phyloP scores from a whole-genome alignment of 92 coral and sea anemone species.

The Zoanthus sociatus region DNA sequence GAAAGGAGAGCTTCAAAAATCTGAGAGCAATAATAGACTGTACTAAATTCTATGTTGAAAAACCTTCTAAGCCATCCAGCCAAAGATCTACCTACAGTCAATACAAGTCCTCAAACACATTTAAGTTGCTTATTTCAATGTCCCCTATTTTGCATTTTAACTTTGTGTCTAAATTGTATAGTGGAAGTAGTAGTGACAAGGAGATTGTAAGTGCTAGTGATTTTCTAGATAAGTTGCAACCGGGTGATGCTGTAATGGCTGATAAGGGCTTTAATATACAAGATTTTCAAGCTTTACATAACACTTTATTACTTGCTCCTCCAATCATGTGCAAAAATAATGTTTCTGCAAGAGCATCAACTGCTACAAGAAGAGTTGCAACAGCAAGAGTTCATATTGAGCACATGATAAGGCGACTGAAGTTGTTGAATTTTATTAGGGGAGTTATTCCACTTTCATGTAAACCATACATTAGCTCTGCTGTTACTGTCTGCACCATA shows the following conservation, averaged over 20 bases:
- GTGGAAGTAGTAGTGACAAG: constrained; percentile 70
- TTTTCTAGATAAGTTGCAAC: too few relatives aligned
- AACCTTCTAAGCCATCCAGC: constrained; percentile 57
- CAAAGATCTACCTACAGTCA: constrained; percentile 79
- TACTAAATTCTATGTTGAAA: constrained; percentile 79
- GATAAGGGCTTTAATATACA: constrained; percentile 76
- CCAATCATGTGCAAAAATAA: constrained; percentile 67
- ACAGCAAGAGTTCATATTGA: constrained; percentile 83
- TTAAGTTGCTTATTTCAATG: constrained; percentile 77
- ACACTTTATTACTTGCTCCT: constrained; percentile 66
- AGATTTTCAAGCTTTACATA: constrained; percentile 62
- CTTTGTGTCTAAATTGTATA: constrained; percentile 72
- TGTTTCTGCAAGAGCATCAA: constrained; percentile 82
- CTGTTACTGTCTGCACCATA: too few relatives aligned
- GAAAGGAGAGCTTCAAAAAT: constrained; percentile 58
- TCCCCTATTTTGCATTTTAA: constrained; percentile 78
- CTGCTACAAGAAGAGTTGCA: constrained; percentile 84
- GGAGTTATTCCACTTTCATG: constrained; percentile 65
- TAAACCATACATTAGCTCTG: too few relatives aligned
- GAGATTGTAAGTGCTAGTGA: too few relatives aligned
- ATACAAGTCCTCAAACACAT: constrained; percentile 76
- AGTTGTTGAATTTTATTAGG: constrained; percentile 64
- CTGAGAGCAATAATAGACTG: constrained; percentile 82
- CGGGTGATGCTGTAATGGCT: too few relatives aligned
- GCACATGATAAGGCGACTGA: constrained; percentile 71